phyloP scores from a whole-genome alignment of 2,797 vertebrate genomes.

The Alectoris magna region DNA sequence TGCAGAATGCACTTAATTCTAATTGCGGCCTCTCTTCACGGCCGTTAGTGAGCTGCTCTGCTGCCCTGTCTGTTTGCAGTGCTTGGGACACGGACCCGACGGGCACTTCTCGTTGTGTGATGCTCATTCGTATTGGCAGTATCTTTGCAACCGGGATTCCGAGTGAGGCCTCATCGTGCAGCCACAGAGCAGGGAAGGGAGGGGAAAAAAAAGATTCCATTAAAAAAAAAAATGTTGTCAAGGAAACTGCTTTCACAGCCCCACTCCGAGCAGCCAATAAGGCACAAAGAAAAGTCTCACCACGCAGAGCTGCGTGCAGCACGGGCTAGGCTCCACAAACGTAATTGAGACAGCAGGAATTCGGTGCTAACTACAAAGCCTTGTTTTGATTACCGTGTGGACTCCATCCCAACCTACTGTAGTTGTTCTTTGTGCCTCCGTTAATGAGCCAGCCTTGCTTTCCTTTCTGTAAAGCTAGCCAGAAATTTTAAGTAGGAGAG shows the following conservation, averaged over 20 bases:
- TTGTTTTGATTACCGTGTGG: background rate
- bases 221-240: slow-evolving; percentile 42
- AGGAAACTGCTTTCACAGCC: slow-evolving; percentile 29
- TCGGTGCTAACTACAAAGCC: background rate
- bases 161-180: background rate
- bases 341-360: background rate
- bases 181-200: background rate
- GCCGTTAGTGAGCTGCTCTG: background rate
- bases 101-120: rapidly evolving
- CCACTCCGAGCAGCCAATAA: background rate
- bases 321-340: background rate
- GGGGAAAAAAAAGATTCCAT: background rate
- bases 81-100: background rate
- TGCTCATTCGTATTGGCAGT: rapidly evolving
- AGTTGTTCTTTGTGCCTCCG: background rate
- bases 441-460: slow-evolving; percentile 10
- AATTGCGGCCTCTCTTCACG: background rate
- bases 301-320: background rate
- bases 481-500: slow-evolving; percentile 2
- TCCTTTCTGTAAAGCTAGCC: background rate
- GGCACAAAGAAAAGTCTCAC: slow-evolving; percentile 14
- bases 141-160: background rate
- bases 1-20: background rate
- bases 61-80: background rate
- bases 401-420: slow-evolving; percentile 19